These are phyloP conservation scores for Brachionus calyciflorus DNA, from an alignment of 1,140 invertebrate species.

Conservation along the genomic window DNA sequence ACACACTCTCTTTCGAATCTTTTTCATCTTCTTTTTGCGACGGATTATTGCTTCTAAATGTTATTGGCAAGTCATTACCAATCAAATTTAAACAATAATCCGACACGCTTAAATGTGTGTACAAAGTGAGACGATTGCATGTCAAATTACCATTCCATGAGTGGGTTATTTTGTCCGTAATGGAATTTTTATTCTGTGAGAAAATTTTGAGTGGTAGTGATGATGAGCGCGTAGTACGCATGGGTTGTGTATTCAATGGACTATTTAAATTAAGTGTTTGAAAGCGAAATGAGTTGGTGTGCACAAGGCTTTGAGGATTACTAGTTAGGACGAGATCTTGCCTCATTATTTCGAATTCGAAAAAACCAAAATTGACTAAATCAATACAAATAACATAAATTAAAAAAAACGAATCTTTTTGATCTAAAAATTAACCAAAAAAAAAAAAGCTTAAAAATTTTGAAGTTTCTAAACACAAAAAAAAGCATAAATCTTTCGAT, in stretches of 20 bases:
- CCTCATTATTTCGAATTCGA: too few species aligned
- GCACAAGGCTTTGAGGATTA: not conserved
- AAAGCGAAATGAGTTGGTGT: too few species aligned
- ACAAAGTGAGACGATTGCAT: not conserved
- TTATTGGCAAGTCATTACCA: not conserved
- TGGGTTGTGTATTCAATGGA: not conserved
- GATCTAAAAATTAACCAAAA: too few species aligned
- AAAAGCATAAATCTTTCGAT: too few species aligned
- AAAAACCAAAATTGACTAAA: too few species aligned
- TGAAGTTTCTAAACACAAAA: too few species aligned
- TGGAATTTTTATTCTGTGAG: not conserved
- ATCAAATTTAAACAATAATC: conserved; percentile 15
- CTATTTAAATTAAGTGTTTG: not conserved
- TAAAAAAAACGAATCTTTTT: too few species aligned
- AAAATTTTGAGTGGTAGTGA: conserved; percentile 21
- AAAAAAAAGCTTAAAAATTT: too few species aligned
- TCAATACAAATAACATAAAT: too few species aligned
- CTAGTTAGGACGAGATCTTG: conserved; percentile 23
- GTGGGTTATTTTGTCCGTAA: not conserved
- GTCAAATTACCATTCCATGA: not conserved
- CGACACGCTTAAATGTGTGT: conserved; percentile 11
- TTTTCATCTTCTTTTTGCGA: not conserved
- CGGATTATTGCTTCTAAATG: not conserved
- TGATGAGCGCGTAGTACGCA: not conserved
- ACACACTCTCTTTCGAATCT: not conserved